Conservation (phyloP, 92 coral and sea anemone species). For the Micromussa lordhowensis region DNA sequence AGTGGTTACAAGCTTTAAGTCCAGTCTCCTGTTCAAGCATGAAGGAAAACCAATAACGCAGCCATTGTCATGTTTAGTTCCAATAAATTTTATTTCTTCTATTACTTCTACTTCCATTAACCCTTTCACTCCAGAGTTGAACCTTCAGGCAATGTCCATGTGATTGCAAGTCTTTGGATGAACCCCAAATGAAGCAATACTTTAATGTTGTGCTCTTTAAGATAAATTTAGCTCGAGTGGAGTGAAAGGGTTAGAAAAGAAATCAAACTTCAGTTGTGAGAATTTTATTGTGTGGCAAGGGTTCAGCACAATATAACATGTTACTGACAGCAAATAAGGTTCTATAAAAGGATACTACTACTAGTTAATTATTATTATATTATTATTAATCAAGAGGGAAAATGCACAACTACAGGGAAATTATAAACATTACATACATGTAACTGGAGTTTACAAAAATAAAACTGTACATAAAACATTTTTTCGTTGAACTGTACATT, state of each 20-base stretch:
- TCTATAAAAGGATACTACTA: not conserved
- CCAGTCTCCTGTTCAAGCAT: not conserved
- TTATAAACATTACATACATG: not conserved
- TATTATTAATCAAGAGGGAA: not conserved
- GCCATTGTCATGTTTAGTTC: not conserved
- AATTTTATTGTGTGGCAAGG: not conserved
- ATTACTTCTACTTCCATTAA: not conserved
- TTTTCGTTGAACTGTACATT: constrained; percentile 9
- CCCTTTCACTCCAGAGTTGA: not conserved
- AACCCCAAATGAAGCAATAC: not conserved
- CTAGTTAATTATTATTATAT: too few species aligned
- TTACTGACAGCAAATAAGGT: not conserved
- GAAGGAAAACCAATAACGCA: not conserved
- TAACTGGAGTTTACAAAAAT: constrained; percentile 14
- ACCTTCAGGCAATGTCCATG: not conserved
- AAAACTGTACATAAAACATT: constrained; percentile 39
- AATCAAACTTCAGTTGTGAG: not conserved
- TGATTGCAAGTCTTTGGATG: not conserved
- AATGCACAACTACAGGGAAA: not conserved
- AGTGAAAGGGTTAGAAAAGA: not conserved
- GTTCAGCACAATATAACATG: not conserved
- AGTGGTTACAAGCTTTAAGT: not conserved
- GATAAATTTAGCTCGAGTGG: not conserved
- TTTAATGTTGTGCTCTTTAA: not conserved
- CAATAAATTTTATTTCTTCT: not conserved